Conservation (phyloP, 2,113 vertebrate genomes). For the Gila orcuttii region DNA sequence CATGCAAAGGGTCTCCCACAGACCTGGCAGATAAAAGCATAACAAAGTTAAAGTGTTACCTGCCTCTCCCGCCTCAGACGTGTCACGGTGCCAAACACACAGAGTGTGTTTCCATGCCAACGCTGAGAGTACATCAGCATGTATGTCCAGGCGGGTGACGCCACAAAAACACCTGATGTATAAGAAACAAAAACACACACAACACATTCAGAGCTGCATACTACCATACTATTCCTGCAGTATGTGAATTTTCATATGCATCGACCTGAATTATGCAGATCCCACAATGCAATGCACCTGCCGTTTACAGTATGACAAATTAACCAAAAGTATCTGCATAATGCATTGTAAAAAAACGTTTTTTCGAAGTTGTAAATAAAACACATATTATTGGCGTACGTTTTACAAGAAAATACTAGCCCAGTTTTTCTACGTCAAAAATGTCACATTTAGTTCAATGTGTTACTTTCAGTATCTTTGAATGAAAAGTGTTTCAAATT, state of each 20-base stretch:
- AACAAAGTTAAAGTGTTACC: slow-evolving; percentile 98
- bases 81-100: slow-evolving; percentile 77
- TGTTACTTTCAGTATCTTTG: too few relatives aligned
- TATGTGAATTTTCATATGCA: neutral
- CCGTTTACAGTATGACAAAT: too few relatives aligned
- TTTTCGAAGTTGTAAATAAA: too few relatives aligned
- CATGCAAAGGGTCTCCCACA: slow-evolving; percentile 84
- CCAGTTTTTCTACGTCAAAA: too few relatives aligned
- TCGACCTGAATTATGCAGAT: neutral
- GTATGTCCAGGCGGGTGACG: slow-evolving; percentile 43
- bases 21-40: slow-evolving; percentile 95
- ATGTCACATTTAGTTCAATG: too few relatives aligned
- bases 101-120: slow-evolving; percentile 55
- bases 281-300: neutral
- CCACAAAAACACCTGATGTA: slow-evolving; percentile 45
- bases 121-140: slow-evolving; percentile 46
- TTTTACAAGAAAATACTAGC: too few relatives aligned
- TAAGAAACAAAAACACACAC: neutral
- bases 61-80: slow-evolving; percentile 78
- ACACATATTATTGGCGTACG: too few relatives aligned
- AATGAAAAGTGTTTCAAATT: too few relatives aligned
- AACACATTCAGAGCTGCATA: neutral
- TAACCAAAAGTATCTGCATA: too few relatives aligned
- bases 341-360: too few relatives aligned
- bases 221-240: neutral